Percentiles rank a stretch among this genome's conserved stretches.
phyloP scores from a whole-genome alignment of 2,797 vertebrate genomes.

The Oreochromis grahami region DNA sequence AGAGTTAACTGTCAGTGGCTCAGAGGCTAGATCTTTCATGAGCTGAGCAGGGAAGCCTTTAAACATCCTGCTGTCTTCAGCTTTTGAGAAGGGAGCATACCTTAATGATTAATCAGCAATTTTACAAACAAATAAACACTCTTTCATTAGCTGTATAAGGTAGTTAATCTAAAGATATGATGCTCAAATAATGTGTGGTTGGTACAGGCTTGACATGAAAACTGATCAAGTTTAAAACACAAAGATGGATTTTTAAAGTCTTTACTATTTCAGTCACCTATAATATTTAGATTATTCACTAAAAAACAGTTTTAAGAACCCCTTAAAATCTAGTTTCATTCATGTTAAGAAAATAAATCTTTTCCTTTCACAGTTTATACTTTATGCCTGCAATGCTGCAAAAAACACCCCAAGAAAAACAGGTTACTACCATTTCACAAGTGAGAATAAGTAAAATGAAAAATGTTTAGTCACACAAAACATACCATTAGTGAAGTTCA shows the following conservation, averaged over 20 bases:
- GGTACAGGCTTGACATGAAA: neutral
- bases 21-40: slow-evolving; percentile 68
- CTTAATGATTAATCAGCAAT: neutral
- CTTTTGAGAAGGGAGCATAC: slow-evolving; percentile 58
- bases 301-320: neutral
- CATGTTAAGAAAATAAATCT: neutral
- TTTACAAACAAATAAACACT: neutral
- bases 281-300: neutral
- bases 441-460: neutral
- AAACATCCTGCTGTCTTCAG: slow-evolving; percentile 79
- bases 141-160: neutral
- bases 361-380: neutral
- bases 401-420: neutral
- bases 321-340: neutral
- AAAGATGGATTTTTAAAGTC: neutral
- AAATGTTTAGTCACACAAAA: neutral
- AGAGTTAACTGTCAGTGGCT: slow-evolving; percentile 84
- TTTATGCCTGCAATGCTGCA: neutral
- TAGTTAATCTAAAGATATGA: accelerated
- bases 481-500: slow-evolving; percentile 84
- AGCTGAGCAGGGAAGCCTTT: slow-evolving; percentile 79
- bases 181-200: neutral
- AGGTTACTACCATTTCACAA: neutral
- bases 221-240: neutral
- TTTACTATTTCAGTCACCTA: neutral